Evolutionary conservation across 2,797 vertebrate species (phyloP), one percentile per base, ranked within the genome.

Genomic region (Tolypeutes matacus): DNA sequence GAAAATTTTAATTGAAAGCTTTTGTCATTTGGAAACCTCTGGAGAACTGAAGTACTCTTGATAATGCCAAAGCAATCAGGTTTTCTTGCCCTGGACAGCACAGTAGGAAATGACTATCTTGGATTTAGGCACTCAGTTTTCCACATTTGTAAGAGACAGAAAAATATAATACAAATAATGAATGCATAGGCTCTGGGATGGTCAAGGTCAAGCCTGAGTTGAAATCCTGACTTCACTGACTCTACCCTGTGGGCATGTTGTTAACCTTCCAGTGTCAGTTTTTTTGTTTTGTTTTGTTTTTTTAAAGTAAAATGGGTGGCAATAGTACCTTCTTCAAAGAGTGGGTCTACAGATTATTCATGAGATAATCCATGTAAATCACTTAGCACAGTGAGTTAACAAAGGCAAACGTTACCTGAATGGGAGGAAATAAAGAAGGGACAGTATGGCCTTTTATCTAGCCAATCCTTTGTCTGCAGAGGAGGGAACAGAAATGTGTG

Each of bases 1-100:
- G 31, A 64, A 87, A 81, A 86, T n/a, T 60, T 4, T 77, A 62
- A 76, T 67, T 93, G 91, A 58, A 73, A 93, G 36, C 14, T 82
- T 83, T 42, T 53, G 60, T 81, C 90, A 91, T 82, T 80, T 86
- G 80, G 67, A 78, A 95, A 86, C 4, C 8, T 84, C 53, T 62
- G 80, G 3, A 7, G 67, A 85, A 86, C 1, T 69, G 39, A 95
- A 89, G 84, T 86, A 49, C 17, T 94, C 70, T 92, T 73, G 53
- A 62, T 39, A 89, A 81, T 75, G 75, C 34, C 58, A 90, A 94
- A 96, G 42, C 70, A 95, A 88, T 72, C 51, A 88, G 77, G 67
- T 77, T 78, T 95, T 86, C 31, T 75, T 80, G 34, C 21, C 69
- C 20, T 15, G 2, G 73, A 81, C 18, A 80, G 81, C 49, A 83